Evolutionary conservation across 2,888 invertebrate genomes (phyloP).

Genomic region (Actias luna): DNA sequence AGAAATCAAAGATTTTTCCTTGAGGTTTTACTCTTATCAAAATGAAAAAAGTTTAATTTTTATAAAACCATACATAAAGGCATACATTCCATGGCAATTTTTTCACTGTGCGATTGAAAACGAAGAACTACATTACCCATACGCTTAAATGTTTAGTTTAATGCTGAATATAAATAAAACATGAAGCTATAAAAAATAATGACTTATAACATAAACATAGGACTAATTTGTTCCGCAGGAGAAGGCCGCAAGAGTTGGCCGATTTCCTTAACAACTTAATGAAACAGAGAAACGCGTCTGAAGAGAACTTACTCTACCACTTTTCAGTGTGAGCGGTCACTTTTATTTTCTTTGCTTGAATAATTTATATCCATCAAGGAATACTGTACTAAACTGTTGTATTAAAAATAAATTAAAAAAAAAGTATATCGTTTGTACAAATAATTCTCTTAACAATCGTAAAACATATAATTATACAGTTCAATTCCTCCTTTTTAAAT

Average conservation of each 20-base stretch:
- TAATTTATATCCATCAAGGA: slow-evolving; percentile 25
- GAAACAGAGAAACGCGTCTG: slow-evolving; percentile 66
- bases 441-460: too few relatives aligned
- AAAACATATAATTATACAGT: too few relatives aligned
- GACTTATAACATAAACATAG: slow-evolving; percentile 12
- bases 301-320: slow-evolving; percentile 80
- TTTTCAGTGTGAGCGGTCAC: slow-evolving; percentile 81
- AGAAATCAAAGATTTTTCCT: too few relatives aligned
- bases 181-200: slow-evolving; percentile 2
- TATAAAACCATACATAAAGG: too few relatives aligned
- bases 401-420: too few relatives aligned
- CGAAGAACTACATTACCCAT: not conserved
- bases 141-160: not conserved
- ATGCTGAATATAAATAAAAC: not conserved
- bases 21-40: too few relatives aligned
- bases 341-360: slow-evolving; percentile 39
- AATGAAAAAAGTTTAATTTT: too few relatives aligned
- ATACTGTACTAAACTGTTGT: slow-evolving; percentile 36
- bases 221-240: slow-evolving; percentile 73
- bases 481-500: too few relatives aligned
- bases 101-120: not conserved
- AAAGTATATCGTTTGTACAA: not conserved
- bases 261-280: slow-evolving; percentile 78
- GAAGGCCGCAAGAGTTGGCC: slow-evolving; percentile 79
- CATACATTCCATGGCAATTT: too few relatives aligned